Evolutionary conservation across 2,113 vertebrate species (phyloP).

Genomic region (Vulpes ferrilata): DNA sequence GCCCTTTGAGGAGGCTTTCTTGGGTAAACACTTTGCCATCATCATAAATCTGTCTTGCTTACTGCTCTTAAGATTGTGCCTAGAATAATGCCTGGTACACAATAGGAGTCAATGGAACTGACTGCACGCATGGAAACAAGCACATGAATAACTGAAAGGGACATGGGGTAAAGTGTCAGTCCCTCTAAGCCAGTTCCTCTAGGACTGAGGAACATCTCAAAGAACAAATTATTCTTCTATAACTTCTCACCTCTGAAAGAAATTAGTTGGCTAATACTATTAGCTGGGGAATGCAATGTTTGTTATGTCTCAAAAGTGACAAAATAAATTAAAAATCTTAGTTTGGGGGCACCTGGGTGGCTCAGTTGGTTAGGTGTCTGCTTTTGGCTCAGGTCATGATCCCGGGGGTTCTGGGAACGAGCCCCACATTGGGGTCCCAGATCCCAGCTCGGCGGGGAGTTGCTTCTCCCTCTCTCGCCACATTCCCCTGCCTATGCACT

Average conservation of each 20-base stretch:
- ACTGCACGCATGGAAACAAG: slow-evolving; percentile 20
- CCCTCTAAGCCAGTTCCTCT: not conserved
- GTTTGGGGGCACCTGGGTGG: not conserved
- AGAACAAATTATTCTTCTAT: not conserved
- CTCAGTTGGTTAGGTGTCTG: no score
- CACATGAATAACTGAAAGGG: not conserved
- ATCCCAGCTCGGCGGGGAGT: no score
- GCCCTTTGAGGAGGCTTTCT: not conserved
- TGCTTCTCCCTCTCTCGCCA: no score
- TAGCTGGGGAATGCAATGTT: not conserved
- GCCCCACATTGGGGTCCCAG: no score
- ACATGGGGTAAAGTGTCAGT: not conserved
- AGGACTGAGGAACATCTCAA: not conserved
- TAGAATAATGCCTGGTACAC: not conserved
- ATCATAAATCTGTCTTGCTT: not conserved
- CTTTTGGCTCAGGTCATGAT: no score
- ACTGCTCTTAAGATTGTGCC: not conserved
- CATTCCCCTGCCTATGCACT: no score
- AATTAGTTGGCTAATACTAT: not conserved
- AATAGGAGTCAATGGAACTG: not conserved
- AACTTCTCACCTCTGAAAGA: not conserved
- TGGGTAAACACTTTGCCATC: not conserved
- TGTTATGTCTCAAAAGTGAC: not conserved
- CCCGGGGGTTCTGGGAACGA: no score
- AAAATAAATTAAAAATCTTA: not conserved